A percentile compares a stretch with the other conserved stretches of the same genome.
phyloP scores from a whole-genome alignment of 2,113 vertebrate genomes.

The Chitala chitala region DNA sequence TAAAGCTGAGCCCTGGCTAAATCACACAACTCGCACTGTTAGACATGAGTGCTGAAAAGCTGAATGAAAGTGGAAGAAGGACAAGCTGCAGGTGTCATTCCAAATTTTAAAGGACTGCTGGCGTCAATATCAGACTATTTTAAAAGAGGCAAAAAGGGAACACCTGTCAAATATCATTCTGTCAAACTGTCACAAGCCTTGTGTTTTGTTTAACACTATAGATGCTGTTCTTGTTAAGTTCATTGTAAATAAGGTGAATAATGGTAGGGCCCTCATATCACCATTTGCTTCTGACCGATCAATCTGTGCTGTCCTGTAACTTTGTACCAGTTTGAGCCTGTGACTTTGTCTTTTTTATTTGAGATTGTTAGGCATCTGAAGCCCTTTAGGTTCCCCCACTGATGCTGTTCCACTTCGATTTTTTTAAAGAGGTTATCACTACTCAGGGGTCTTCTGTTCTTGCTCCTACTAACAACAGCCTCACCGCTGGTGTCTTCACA shows the following conservation, averaged over 20 bases:
- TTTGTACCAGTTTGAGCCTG: slow-evolving; percentile 27
- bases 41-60: slow-evolving; percentile 24
- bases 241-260: slow-evolving; percentile 9
- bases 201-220: slow-evolving; percentile 18
- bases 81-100: slow-evolving; percentile 18
- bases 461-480: neutral
- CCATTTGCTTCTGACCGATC: neutral
- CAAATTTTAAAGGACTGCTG: neutral
- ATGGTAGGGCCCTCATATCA: neutral
- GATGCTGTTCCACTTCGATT: neutral
- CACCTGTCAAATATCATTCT: slow-evolving; percentile 13
- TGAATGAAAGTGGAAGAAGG: too few relatives aligned
- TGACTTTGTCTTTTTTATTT: too few relatives aligned
- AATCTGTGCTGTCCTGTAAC: slow-evolving; percentile 7
- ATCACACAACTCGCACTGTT: slow-evolving; percentile 2
- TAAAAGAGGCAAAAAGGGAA: slow-evolving; percentile 7
- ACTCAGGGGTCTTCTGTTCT: neutral
- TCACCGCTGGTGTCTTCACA: too few relatives aligned
- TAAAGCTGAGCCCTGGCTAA: slow-evolving; percentile 17
- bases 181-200: slow-evolving; percentile 13
- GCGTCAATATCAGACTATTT: slow-evolving; percentile 17
- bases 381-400: neutral
- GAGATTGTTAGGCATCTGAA: slow-evolving; percentile 19
- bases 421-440: slow-evolving; percentile 17
- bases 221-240: slow-evolving; percentile 8